Base-by-base conservation (phyloP, 2,888 invertebrate species). In the Leptogaster cylindrica region DNA sequence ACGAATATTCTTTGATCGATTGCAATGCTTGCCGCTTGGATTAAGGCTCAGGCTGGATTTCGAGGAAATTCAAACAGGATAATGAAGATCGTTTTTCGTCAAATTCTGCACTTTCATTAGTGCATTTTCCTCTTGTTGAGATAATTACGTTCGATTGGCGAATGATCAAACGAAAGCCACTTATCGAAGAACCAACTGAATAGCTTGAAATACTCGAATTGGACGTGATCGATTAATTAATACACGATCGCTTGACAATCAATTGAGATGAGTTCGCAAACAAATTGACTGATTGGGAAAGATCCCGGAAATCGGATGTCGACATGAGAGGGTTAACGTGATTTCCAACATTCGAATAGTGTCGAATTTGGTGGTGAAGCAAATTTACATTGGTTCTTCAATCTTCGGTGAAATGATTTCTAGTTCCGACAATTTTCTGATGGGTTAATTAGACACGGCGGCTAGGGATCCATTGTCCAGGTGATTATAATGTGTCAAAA, bases 401-500 rank as follows among this genome's bases (percentile, higher is more conserved):
- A n/a, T n/a, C 28, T 23, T 25, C 23, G 14, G 36, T 39, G 55
- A 55, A 52, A 52, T 31, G 33, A 55, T 36, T 55, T 31, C 23
- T n/a, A n/a, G 23, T 55, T 55, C 33, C 33, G 14, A 41, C 14
- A 52, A n/a, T 18, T 18, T 52, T 28, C 52, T 18, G 52, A 10
- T 12, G 36, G 14, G 39, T 39, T 55, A 39, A 55, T 55, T 55
- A 39, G 55, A 55, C 36, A 55, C 55, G 36, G 55, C 36, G 55
- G 36, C 55, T 36, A 36, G 36, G 55, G 23, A 7, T 36, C 52
- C 36, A 12, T 36, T 55, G 55, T 55, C 55, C 12, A 39, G 55
- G 36, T 55, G 55, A 55, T 55, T 55, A 55, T 55, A 55, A 23
- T 52, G 55, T 55, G 55, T 55, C 55, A 55, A 55, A 55, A 55